These are phyloP conservation scores for Calypte anna DNA, from an alignment of 2,113 vertebrate species.

Conservation along the genomic window DNA sequence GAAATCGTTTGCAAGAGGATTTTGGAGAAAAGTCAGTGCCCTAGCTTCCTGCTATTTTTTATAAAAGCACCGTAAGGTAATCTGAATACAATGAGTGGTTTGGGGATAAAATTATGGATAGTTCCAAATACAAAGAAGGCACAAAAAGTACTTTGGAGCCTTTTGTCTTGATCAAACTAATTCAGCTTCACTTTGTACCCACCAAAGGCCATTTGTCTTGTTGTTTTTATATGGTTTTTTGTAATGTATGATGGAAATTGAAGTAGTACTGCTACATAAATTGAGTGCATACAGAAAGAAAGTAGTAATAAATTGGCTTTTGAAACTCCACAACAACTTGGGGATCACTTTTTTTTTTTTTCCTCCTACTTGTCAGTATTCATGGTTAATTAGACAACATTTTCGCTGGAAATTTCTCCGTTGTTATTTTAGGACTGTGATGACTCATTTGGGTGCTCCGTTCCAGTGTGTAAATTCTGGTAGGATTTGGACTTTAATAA, in stretches of 20 bases:
- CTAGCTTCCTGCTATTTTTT: not conserved
- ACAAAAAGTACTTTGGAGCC: not conserved
- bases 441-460: constrained; percentile 33
- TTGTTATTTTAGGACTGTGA: constrained; percentile 45
- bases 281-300: not conserved
- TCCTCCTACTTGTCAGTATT: not conserved
- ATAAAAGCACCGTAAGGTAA: not conserved
- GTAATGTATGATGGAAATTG: not conserved
- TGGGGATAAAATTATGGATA: not conserved
- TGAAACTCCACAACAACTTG: not conserved
- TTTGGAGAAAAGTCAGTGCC: not conserved
- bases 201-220: not conserved
- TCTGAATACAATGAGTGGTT: not conserved
- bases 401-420: constrained; percentile 48
- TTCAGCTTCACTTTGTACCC: not conserved
- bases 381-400: constrained; percentile 46
- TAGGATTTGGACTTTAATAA: constrained; percentile 41
- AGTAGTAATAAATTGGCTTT: not conserved
- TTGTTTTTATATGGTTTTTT: not conserved
- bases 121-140: not conserved
- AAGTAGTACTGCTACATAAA: not conserved
- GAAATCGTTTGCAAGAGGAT: not conserved
- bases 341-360: not conserved
- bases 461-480: not conserved
- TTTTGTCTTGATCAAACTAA: not conserved